These are phyloP conservation scores for Valencia hispanica DNA, from an alignment of 2,797 vertebrate species.

Conservation along the genomic window DNA sequence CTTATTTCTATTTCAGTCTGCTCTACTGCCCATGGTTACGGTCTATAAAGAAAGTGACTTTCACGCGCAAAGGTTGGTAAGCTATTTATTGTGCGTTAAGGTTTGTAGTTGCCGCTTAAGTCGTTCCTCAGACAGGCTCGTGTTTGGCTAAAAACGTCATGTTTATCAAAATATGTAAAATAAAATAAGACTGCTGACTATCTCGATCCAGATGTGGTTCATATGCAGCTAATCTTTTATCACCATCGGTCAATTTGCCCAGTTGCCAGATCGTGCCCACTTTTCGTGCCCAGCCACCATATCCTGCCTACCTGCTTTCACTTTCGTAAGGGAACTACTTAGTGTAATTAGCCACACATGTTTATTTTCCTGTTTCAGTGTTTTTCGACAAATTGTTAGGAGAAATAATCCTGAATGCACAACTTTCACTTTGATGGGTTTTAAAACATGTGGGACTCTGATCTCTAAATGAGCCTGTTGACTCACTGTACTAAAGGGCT, in stretches of 20 bases:
- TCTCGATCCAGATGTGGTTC: neutral
- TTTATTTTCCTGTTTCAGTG: neutral
- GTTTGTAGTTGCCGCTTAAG: neutral
- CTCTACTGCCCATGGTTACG: neutral
- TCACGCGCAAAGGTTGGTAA: neutral
- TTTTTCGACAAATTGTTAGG: neutral
- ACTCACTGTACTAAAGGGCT: no score
- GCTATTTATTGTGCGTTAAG: neutral
- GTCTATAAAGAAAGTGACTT: no score
- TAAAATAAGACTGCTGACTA: neutral
- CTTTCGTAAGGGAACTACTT: neutral
- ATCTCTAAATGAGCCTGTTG: no score
- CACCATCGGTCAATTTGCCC: neutral
- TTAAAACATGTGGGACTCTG: no score
- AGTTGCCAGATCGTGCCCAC: no score
- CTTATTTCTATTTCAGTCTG: neutral
- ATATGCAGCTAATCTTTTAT: neutral
- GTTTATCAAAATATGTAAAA: neutral
- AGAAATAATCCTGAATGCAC: no score
- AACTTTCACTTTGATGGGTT: no score
- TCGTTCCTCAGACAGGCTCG: neutral
- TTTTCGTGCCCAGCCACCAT: neutral
- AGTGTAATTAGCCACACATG: neutral
- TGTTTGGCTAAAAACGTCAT: neutral
- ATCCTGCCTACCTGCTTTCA: neutral